Percentiles rank a stretch among this genome's conserved stretches.
phyloP scores from a whole-genome alignment of 2,113 vertebrate genomes.

The Silurus asotus region DNA sequence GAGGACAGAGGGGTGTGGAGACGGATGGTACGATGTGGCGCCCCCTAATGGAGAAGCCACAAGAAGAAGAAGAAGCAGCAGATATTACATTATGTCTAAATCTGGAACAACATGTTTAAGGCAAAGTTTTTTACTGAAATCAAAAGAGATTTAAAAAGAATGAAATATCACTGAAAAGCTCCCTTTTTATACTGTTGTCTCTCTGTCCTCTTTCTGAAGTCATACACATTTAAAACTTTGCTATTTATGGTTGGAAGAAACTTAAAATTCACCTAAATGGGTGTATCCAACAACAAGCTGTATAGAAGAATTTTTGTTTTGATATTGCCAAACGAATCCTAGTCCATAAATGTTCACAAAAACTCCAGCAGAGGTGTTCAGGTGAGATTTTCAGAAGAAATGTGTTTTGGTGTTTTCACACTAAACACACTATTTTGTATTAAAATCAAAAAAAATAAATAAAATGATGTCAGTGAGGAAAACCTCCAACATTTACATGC shows the following conservation, averaged over 20 bases:
- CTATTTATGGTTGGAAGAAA: not conserved
- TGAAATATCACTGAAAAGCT: too few relatives aligned
- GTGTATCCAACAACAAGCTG: not conserved
- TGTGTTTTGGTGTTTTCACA: not conserved
- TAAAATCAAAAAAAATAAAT: not conserved
- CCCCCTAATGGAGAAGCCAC: too few relatives aligned
- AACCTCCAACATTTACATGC: not conserved
- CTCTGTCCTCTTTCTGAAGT: not conserved
- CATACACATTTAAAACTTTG: not conserved
- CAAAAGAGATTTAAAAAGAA: not conserved
- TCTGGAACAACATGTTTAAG: not conserved
- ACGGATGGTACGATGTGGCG: too few relatives aligned
- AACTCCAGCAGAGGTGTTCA: not conserved
- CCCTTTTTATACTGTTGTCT: too few relatives aligned
- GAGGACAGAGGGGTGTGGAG: too few relatives aligned
- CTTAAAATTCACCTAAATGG: not conserved
- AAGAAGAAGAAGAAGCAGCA: too few relatives aligned
- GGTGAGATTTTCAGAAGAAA: not conserved
- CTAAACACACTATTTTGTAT: not conserved
- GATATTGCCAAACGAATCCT: not conserved
- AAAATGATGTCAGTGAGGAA: not conserved
- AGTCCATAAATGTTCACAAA: not conserved
- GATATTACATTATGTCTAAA: not conserved
- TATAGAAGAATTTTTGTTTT: not conserved
- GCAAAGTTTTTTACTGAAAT: not conserved